Evolutionary conservation across 2,888 invertebrate genomes (phyloP).

Genomic region (Lucinisca nassula): DNA sequence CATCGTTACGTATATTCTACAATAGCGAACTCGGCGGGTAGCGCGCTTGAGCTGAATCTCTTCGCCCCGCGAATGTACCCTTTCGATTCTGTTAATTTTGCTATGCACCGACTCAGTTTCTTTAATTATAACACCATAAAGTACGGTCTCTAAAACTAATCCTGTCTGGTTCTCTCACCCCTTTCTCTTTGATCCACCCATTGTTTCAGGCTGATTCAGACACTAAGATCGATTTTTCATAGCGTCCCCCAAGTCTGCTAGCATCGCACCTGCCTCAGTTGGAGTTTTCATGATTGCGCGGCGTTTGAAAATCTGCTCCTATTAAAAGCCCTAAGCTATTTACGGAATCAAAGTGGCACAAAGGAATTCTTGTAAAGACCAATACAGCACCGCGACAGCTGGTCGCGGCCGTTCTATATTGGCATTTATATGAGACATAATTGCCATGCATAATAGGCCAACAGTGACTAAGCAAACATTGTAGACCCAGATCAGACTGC

Average conservation of each 20-base stretch:
- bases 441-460: no score
- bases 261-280: background rate
- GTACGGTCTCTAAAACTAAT: background rate
- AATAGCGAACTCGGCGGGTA: no score
- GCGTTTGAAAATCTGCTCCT: background rate
- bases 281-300: background rate
- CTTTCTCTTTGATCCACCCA: background rate
- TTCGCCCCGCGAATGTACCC: no score
- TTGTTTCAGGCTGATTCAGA: background rate
- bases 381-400: slow-evolving; percentile 6
- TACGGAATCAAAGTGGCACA: background rate
- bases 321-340: slow-evolving; percentile 1
- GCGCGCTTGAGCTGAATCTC: no score
- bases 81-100: no score
- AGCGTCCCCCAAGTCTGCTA: background rate
- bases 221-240: slow-evolving; percentile 2
- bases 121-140: background rate
- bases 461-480: no score
- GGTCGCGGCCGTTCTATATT: background rate
- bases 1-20: no score
- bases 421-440: background rate
- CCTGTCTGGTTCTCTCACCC: background rate
- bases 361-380: background rate
- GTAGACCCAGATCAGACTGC: no score
- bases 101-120: no score